Base-by-base conservation (phyloP, 2,113 vertebrate genomes). In the Coreoperca whiteheadi region DNA sequence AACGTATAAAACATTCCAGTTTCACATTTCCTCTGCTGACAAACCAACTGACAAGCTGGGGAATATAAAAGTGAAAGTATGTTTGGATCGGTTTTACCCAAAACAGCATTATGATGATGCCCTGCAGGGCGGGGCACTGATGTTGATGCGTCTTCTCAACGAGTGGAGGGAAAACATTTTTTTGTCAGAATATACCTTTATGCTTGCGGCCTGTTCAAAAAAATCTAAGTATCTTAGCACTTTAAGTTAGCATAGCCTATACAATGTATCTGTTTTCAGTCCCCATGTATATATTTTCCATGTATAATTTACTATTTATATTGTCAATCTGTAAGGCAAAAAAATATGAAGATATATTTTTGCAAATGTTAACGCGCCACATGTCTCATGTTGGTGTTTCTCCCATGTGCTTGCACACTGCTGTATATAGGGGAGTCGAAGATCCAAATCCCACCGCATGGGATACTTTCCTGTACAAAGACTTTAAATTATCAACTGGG, bases 201-300 rank as follows among this genome's bases (percentile, higher is more conserved):
- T 89, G 93, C 91, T 93, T 92, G 91, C 88, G 46, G 90, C 88
- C 91, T 92, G 90, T 92, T 88, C 16, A 61, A 63, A 73, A 71
- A 80, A 73, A 74, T 30, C 30, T 51, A 80, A 66, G 74, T 92
- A 93, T 92, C 67, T 91, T 88, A 93, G 95, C 95, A 95, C 94
- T 94, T 95, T 96, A 94, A 79, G 88, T 92, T 91, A 86, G 84
- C 84, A 79, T 68, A 91, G 87, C 85, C 90, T 88, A 82, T 84
- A 84, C 41, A 65, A 84, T 75, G 88, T 91, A 79, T 75, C 60
- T 51, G 85, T 89, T 81, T 79, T 90, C 74, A 60, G 84, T 91
- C 70, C 89, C 88, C 79, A 80, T 87, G n/a, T n/a, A 83, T 90
- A 83, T 87, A 88, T 88, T 88, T 87, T 77, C 78, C 59, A 81